Percentiles rank a stretch among this genome's conserved stretches.
These are phyloP conservation scores for Notiomystis cincta DNA, from an alignment of 2,113 vertebrate genomes.

Conservation along the genomic window DNA sequence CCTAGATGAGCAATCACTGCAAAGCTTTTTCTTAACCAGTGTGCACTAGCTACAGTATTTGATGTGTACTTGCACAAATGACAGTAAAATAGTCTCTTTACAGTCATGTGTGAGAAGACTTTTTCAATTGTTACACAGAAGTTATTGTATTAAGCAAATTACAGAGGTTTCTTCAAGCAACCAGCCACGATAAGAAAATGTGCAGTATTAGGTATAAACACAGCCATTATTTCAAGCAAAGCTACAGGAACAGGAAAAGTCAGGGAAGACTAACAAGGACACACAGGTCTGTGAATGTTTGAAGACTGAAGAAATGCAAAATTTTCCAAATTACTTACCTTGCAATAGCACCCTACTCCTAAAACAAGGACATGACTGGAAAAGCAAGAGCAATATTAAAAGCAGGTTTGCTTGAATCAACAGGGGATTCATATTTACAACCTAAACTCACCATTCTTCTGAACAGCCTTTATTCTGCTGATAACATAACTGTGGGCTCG, in stretches of 20 bases:
- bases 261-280: constrained; percentile 42
- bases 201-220: constrained; percentile 29
- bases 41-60: background rate
- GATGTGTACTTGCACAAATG: background rate
- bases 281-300: background rate
- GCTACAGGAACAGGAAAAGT: constrained; percentile 14
- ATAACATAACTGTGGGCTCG: constrained; percentile 81
- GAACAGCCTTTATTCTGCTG: constrained; percentile 84
- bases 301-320: constrained; percentile 14
- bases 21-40: background rate
- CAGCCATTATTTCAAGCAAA: constrained; percentile 57
- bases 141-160: constrained; percentile 50
- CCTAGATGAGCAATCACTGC: background rate
- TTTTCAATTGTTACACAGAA: background rate
- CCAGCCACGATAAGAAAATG: constrained; percentile 9
- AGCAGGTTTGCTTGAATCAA: constrained; percentile 47
- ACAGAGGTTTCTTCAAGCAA: constrained; percentile 38
- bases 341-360: constrained; percentile 23
- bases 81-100: background rate
- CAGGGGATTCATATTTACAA: constrained; percentile 10
- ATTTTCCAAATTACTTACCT: constrained; percentile 37
- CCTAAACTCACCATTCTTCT: constrained; percentile 92
- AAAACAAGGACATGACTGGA: constrained; percentile 38
- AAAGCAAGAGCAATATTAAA: constrained; percentile 40
- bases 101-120: background rate